Evolutionary conservation across 2,797 vertebrate species (phyloP).

Genomic region (Bryconaethiops microstoma): DNA sequence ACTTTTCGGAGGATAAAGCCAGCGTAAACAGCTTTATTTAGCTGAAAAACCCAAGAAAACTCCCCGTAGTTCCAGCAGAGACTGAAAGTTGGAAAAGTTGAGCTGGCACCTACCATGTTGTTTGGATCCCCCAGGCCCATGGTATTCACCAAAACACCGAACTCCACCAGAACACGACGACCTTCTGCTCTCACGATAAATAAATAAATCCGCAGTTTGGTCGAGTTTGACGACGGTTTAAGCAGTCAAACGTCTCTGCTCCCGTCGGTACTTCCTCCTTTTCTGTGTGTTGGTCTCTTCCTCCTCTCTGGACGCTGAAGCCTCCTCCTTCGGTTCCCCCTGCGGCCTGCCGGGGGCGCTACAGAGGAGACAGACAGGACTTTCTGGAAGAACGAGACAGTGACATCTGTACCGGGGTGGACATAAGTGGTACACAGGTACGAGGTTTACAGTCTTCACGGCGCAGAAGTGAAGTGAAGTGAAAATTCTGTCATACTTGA

Average conservation of each 20-base stretch:
- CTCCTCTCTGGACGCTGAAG: neutral
- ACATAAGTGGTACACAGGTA: too few species aligned
- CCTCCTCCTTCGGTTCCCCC: too few species aligned
- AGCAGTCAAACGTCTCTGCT: neutral
- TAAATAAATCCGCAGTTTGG: neutral
- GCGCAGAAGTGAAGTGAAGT: too few species aligned
- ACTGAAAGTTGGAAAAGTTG: neutral
- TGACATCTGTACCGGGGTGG: too few species aligned
- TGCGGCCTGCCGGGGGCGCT: conserved; percentile 12
- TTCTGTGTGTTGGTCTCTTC: neutral
- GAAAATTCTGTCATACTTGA: too few species aligned
- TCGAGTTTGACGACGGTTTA: neutral
- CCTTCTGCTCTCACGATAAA: neutral
- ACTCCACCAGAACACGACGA: neutral
- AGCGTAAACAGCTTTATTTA: neutral
- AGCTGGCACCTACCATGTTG: conserved; percentile 38
- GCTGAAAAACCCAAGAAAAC: too few species aligned
- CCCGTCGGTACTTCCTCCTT: conserved; percentile 72
- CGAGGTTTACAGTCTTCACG: too few species aligned
- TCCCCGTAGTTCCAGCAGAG: too few species aligned
- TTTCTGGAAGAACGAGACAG: too few species aligned
- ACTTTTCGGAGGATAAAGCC: neutral
- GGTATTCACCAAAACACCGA: neutral
- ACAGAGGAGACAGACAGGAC: too few species aligned
- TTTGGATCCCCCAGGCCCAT: conserved; percentile 58